A percentile compares a stretch with the other conserved stretches of the same genome.
Evolutionary conservation across 2,888 invertebrate genomes (phyloP).

Genomic region (Strigamia maritima): DNA sequence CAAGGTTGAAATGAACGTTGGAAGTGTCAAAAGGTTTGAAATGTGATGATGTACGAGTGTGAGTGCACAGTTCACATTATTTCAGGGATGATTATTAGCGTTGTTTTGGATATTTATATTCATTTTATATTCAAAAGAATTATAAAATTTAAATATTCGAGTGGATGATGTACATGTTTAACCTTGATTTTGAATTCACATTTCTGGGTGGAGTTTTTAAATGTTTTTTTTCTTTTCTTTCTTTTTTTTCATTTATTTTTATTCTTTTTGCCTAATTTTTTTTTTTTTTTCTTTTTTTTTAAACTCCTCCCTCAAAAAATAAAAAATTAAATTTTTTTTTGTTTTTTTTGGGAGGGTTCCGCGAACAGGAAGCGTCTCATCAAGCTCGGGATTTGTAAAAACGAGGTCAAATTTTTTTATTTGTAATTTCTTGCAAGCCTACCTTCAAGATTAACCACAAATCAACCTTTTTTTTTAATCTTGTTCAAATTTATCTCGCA

Average conservation of each 20-base stretch:
- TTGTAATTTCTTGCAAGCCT: neutral
- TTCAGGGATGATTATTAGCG: neutral
- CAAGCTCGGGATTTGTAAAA: constrained; percentile 11
- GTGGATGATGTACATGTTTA: no score
- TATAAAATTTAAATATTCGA: no score
- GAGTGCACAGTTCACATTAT: constrained; percentile 4
- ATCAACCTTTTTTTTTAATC: neutral
- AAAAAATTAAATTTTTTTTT: neutral
- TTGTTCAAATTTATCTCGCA: neutral
- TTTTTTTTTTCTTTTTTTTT: neutral
- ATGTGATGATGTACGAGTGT: neutral
- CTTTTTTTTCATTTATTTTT: neutral
- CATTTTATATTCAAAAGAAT: no score
- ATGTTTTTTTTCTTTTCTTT: neutral
- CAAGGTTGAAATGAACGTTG: neutral
- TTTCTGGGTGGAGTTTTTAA: neutral
- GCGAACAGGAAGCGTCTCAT: constrained; percentile 28
- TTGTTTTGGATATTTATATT: neutral
- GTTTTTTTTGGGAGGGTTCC: neutral
- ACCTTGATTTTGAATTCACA: constrained; percentile 20
- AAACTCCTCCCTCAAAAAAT: neutral
- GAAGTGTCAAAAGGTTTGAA: neutral
- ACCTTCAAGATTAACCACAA: neutral
- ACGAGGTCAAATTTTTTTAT: neutral
- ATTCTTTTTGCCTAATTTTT: neutral